phyloP scores from a whole-genome alignment of 2,888 invertebrate genomes.

The Neuroscelio doddi region DNA sequence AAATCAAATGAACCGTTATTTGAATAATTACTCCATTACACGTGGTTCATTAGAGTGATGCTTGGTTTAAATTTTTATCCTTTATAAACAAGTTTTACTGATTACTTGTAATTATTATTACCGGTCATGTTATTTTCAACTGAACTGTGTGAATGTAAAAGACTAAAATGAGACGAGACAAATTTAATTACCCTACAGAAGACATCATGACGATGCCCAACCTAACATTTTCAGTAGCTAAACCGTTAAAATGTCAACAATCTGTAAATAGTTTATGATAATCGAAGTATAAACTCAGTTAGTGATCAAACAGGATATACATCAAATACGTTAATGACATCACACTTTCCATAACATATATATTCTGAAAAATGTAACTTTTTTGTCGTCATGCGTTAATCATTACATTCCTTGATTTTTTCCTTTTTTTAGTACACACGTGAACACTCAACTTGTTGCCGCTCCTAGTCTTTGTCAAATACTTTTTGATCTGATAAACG shows the following conservation, averaged over 20 bases:
- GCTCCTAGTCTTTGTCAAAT: slow-evolving; percentile 49
- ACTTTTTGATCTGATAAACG: slow-evolving; percentile 43
- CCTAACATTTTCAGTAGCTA: too few relatives aligned
- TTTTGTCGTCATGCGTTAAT: slow-evolving; percentile 26
- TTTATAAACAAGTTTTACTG: slow-evolving; percentile 15
- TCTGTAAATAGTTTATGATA: too few relatives aligned
- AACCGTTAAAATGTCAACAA: too few relatives aligned
- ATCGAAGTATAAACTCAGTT: too few relatives aligned
- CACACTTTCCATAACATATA: too few relatives aligned
- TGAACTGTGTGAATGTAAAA: too few relatives aligned
- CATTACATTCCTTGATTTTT: slow-evolving; percentile 24
- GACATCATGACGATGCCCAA: too few relatives aligned
- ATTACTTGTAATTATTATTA: slow-evolving; percentile 19
- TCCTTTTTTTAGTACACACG: background rate
- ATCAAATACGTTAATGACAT: slow-evolving; percentile 4
- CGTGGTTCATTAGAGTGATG: slow-evolving; percentile 14
- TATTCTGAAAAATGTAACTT: slow-evolving; percentile 30
- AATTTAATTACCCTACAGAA: too few relatives aligned
- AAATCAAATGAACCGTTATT: slow-evolving; percentile 17
- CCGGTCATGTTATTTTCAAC: slow-evolving; percentile 5
- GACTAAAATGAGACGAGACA: too few relatives aligned
- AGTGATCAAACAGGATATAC: slow-evolving; percentile 1
- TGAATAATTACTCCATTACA: slow-evolving; percentile 28
- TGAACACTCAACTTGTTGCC: slow-evolving; percentile 15
- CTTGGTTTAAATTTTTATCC: slow-evolving; percentile 19